phyloP scores from a whole-genome alignment of 2,888 invertebrate species.

The Isotomurus palustris region DNA sequence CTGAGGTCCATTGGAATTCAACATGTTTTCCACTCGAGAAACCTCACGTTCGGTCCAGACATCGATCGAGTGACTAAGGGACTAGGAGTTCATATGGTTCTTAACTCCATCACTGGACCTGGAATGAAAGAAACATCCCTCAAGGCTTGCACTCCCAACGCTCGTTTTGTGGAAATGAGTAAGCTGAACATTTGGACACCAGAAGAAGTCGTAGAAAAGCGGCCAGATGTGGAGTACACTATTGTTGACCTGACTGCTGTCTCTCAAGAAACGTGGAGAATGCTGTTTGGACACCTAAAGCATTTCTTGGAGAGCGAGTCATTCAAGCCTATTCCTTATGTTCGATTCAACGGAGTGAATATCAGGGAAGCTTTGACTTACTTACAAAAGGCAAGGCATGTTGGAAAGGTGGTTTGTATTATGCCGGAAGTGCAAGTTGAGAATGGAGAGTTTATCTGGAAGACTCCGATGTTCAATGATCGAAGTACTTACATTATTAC shows the following conservation, averaged over 20 bases:
- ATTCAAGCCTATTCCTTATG: slow-evolving; percentile 15
- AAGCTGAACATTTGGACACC: slow-evolving; percentile 14
- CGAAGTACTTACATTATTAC: slow-evolving; percentile 28
- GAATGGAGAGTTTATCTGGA: slow-evolving; percentile 1
- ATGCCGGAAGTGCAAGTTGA: slow-evolving; percentile 25
- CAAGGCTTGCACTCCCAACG: background rate
- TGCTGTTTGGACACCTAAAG: slow-evolving; percentile 4
- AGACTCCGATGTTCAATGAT: slow-evolving; percentile 24
- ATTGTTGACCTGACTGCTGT: slow-evolving; percentile 10
- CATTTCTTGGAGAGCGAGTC: background rate
- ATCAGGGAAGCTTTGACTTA: slow-evolving; percentile 21
- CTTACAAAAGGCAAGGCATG: slow-evolving; percentile 25
- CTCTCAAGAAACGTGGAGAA: slow-evolving; percentile 6
- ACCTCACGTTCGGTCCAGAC: background rate
- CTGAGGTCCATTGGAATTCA: slow-evolving; percentile 11
- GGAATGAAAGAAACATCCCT: slow-evolving; percentile 16
- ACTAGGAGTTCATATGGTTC: slow-evolving; percentile 7
- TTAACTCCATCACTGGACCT: slow-evolving; percentile 12
- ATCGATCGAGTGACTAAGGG: slow-evolving; percentile 10
- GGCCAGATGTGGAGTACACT: slow-evolving; percentile 24
- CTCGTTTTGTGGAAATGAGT: slow-evolving; percentile 16
- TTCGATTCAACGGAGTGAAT: slow-evolving; percentile 12
- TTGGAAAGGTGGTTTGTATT: slow-evolving; percentile 27
- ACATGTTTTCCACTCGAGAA: slow-evolving; percentile 10
- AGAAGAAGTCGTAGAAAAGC: slow-evolving; percentile 12